These are phyloP conservation scores for Semotilus atromaculatus DNA, from an alignment of 2,797 vertebrate genomes.

Conservation along the genomic window DNA sequence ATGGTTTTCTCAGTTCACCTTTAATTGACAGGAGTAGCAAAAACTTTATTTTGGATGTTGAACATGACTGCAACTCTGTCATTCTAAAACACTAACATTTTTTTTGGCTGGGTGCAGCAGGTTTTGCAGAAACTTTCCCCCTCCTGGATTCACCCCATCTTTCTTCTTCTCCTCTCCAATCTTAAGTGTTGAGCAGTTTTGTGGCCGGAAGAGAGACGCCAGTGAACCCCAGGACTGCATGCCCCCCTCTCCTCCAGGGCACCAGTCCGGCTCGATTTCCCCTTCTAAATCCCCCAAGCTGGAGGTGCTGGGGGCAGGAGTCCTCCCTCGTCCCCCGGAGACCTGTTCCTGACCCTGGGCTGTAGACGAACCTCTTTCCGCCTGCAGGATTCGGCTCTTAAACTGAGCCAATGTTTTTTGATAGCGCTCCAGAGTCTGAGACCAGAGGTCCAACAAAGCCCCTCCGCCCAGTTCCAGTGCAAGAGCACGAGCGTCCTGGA, in stretches of 20 bases:
- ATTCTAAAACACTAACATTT: conserved; percentile 71
- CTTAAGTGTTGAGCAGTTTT: conserved; percentile 82
- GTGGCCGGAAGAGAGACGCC: conserved; percentile 80
- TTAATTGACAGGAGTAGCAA: background rate
- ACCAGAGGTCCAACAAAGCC: conserved; percentile 79
- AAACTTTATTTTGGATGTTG: background rate
- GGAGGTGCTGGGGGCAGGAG: conserved; percentile 77
- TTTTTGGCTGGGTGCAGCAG: conserved; percentile 80
- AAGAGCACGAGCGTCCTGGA: conserved; percentile 85
- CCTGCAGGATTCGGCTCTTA: conserved; percentile 60
- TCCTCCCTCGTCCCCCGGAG: conserved; percentile 65
- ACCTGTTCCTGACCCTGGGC: conserved; percentile 61
- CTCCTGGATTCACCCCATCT: conserved; percentile 61
- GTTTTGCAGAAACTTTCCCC: conserved; percentile 81
- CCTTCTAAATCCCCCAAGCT: conserved; percentile 78
- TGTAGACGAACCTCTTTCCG: conserved; percentile 37
- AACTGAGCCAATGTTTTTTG: conserved; percentile 72
- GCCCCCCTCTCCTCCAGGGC: conserved; percentile 67
- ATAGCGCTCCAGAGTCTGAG: conserved; percentile 81
- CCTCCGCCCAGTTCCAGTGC: conserved; percentile 84
- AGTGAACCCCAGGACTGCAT: conserved; percentile 85
- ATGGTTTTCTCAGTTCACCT: background rate
- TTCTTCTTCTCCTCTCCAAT: conserved; percentile 78
- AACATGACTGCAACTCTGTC: background rate
- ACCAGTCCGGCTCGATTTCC: conserved; percentile 73